These are phyloP conservation scores for Camponotus vicinus DNA, from an alignment of 1,140 invertebrate species.

Conservation along the genomic window DNA sequence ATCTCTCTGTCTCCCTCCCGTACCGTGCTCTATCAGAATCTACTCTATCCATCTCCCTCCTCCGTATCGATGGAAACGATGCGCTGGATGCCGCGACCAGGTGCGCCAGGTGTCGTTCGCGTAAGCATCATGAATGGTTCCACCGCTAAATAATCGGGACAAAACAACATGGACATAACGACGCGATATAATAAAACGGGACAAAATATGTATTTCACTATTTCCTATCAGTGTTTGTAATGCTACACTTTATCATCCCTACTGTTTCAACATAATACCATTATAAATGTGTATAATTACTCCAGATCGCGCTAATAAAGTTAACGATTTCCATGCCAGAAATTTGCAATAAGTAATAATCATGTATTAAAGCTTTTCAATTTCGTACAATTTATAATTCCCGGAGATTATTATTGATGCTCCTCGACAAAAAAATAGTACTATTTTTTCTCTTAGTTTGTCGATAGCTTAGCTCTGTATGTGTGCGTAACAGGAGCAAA, in stretches of 20 bases:
- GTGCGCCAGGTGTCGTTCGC: conserved; percentile 66
- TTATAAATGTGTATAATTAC: conserved; percentile 1
- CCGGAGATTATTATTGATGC: not conserved
- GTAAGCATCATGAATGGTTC: conserved; percentile 62
- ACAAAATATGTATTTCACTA: conserved; percentile 9
- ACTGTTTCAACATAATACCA: not conserved
- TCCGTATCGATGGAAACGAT: conserved; percentile 34
- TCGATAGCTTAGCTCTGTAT: not conserved
- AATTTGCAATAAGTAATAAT: not conserved
- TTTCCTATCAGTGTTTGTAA: not conserved
- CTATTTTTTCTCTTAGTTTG: not conserved
- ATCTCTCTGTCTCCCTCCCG: conserved; percentile 11
- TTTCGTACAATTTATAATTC: not conserved
- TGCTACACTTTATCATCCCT: not conserved
- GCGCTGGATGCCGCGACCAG: conserved; percentile 69
- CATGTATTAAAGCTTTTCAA: not conserved
- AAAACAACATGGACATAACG: not conserved
- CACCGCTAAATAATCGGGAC: not conserved
- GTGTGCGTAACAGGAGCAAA: conserved; percentile 8
- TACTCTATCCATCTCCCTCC: conserved; percentile 42
- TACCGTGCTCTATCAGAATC: conserved; percentile 37
- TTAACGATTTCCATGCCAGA: not conserved
- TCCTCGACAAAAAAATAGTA: not conserved
- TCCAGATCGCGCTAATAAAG: not conserved
- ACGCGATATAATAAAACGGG: not conserved